Percentiles rank a stretch among this genome's conserved stretches.
Conservation (phyloP, 2,113 vertebrate genomes). For the Arizona elegans region DNA sequence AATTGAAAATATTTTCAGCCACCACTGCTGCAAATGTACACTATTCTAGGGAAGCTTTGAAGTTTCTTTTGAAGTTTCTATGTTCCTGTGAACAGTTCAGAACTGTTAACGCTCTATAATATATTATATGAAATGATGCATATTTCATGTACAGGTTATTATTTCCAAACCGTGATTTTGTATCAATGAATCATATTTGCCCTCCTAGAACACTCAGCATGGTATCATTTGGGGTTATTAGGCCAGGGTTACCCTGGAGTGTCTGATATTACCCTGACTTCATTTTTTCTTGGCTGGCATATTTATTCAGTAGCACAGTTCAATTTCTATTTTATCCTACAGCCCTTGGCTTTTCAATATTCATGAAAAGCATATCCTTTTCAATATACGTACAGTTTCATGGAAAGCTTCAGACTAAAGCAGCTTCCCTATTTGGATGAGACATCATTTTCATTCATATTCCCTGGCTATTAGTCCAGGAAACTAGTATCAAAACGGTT, state of each 20-base stretch:
- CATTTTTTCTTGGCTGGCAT: background rate
- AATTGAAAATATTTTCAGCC: conserved; percentile 25
- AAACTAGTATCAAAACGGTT: no score
- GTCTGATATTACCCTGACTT: background rate
- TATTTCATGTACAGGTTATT: background rate
- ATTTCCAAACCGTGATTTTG: background rate
- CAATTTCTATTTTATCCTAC: no score
- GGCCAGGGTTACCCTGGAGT: background rate
- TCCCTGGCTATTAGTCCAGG: background rate
- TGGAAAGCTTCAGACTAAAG: background rate
- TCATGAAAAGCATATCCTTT: background rate
- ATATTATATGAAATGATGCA: background rate
- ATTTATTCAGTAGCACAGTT: background rate
- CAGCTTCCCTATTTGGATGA: background rate
- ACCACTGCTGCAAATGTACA: conserved; percentile 17
- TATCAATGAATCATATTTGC: background rate
- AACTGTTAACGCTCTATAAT: background rate
- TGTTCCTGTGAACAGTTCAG: background rate
- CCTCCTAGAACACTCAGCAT: background rate
- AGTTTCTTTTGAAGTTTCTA: background rate
- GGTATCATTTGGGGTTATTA: background rate
- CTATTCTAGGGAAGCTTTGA: background rate
- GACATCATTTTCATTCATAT: background rate
- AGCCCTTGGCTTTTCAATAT: background rate
- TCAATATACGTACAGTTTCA: background rate